A percentile compares a stretch with the other conserved stretches of the same genome.
Evolutionary conservation across 2,113 vertebrate genomes (phyloP).

Genomic region (Hiodon tergisus): DNA sequence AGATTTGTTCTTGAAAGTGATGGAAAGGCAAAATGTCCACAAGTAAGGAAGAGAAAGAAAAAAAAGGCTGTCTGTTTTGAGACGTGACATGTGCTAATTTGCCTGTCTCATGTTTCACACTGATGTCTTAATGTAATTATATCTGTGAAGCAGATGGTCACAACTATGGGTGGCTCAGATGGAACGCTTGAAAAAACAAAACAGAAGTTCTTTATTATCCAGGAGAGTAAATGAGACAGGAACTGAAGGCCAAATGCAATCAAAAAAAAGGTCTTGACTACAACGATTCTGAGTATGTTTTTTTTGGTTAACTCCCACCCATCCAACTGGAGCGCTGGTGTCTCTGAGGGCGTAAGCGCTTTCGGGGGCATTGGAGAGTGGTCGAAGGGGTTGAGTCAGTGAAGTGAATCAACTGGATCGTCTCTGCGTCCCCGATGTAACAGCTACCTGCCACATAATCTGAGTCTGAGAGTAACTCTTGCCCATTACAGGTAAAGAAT

Average conservation of each 20-base stretch:
- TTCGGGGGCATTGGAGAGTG: too few species aligned
- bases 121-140: background rate
- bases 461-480: too few species aligned
- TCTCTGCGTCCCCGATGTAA: too few species aligned
- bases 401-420: too few species aligned
- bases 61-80: background rate
- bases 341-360: too few species aligned
- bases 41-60: background rate
- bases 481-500: too few species aligned
- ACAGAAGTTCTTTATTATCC: background rate
- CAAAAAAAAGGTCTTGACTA: background rate
- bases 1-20: background rate
- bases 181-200: background rate
- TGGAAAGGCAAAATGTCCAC: too few species aligned
- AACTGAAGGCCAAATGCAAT: background rate
- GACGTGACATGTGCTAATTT: background rate
- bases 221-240: background rate
- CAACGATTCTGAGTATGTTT: background rate
- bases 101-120: background rate
- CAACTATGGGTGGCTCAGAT: background rate
- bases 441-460: too few species aligned
- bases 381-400: too few species aligned
- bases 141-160: background rate
- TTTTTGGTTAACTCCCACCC: background rate
- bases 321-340: background rate